Percentiles rank a stretch among this genome's conserved stretches.
These are phyloP conservation scores for Morpho deidamia DNA, from an alignment of 2,888 invertebrate species.

Conservation along the genomic window DNA sequence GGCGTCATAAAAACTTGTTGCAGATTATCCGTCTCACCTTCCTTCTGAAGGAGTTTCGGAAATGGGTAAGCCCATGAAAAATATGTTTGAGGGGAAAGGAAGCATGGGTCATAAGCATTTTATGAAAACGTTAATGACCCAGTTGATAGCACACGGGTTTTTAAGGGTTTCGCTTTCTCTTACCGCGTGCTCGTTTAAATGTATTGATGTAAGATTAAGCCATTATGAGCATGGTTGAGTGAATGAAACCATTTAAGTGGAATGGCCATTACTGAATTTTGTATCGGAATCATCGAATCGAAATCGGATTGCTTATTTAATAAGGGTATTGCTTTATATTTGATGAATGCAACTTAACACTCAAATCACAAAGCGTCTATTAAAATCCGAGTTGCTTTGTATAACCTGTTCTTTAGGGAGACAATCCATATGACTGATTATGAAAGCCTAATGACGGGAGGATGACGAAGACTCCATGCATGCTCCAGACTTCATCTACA, in stretches of 20 bases:
- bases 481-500: no score
- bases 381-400: no score
- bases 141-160: slow-evolving; percentile 51
- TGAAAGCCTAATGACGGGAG: no score
- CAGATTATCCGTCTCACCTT: slow-evolving; percentile 36
- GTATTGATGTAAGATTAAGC: slow-evolving; percentile 31
- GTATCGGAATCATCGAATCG: no score
- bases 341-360: no score
- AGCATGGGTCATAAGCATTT: slow-evolving; percentile 63
- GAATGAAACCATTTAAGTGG: slow-evolving; percentile 6
- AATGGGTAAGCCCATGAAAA: slow-evolving; percentile 62
- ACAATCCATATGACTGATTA: no score
- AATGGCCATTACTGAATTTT: slow-evolving; percentile 13
- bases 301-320: not conserved
- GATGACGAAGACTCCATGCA: no score
- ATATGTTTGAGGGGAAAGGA: slow-evolving; percentile 60
- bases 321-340: no score
- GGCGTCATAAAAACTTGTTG: slow-evolving; percentile 30
- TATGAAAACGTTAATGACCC: slow-evolving; percentile 71
- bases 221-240: slow-evolving; percentile 21
- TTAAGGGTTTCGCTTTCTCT: slow-evolving; percentile 47
- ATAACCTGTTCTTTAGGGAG: no score
- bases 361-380: no score
- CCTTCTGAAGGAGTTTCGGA: slow-evolving; percentile 50
- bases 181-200: slow-evolving; percentile 34